A percentile compares a stretch with the other conserved stretches of the same genome.
Evolutionary conservation across 1,140 invertebrate genomes (phyloP).

Genomic region (Steinernema khuongi): DNA sequence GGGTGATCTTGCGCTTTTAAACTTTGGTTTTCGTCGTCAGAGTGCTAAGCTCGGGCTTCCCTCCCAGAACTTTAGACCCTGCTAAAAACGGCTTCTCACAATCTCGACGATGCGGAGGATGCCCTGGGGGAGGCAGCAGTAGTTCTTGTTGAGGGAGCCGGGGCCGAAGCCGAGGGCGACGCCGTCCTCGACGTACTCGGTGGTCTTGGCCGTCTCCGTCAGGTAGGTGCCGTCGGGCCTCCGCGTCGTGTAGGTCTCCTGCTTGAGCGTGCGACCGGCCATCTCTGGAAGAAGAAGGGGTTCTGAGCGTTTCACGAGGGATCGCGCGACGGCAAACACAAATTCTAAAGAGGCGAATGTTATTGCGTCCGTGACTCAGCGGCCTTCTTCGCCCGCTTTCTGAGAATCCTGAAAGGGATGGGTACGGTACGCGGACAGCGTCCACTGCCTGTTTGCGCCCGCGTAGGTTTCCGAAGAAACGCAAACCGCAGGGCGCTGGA

Average conservation of each 20-base stretch:
- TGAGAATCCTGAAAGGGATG: no score
- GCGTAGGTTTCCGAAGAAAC: no score
- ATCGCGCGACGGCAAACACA: neutral
- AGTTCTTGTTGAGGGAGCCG: conserved; percentile 41
- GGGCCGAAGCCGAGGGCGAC: conserved; percentile 29
- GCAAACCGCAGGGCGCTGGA: no score
- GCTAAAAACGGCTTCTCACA: conserved; percentile 39
- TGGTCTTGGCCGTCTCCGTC: conserved; percentile 40
- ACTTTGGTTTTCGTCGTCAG: neutral
- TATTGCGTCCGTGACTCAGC: neutral
- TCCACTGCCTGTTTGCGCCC: no score
- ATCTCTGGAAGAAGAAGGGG: neutral
- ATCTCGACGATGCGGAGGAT: conserved; percentile 54
- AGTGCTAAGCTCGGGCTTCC: no score
- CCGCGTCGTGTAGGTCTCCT: conserved; percentile 41
- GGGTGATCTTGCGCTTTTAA: conserved; percentile 5
- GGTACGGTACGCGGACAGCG: no score
- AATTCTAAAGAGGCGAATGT: neutral
- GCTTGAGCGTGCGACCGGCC: neutral
- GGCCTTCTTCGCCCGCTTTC: no score
- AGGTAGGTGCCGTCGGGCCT: conserved; percentile 46
- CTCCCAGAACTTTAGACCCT: neutral
- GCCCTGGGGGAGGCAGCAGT: conserved; percentile 48
- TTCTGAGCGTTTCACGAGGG: neutral
- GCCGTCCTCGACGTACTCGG: neutral